Evolutionary conservation across 2,797 vertebrate genomes (phyloP), one percentile per base, ranked within the genome.

Genomic region (Takifugu rubripes): DNA sequence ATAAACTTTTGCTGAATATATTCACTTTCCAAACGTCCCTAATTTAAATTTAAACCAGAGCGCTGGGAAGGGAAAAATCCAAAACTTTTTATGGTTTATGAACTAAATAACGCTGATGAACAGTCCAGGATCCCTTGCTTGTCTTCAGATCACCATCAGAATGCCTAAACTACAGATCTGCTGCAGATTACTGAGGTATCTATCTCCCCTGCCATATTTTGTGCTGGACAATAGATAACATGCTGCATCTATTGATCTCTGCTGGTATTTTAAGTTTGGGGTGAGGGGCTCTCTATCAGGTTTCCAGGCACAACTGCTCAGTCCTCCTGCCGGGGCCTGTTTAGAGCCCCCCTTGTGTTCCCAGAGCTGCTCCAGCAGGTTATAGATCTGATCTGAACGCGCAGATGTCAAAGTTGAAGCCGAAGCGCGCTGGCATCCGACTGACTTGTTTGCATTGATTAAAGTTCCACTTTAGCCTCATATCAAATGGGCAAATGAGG

Each of bases 161-260:
- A 48, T 21, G 17, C 24, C 25, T 10, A 25, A 17, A 24, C 21
- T 45, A 14, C 42, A 52, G 44, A 54, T 64, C 36, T 24, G 47
- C 26, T 49, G 61, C 54, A 56, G 59, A 62, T 44, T 49, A 55
- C 51, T 44, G 42, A 54, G 79, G 79, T 68, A 49, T 85, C 84
- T 87, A 83, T 82, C 70, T 57, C 16, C 25, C 33, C 53, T 55
- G 47, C 52, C 8, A 6, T 48, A 46, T 68, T 66, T 64, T 66
- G 80, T 66, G 74, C 83, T 77, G 83, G 83, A 89, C 89, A 84
- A 88, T 81, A 86, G 78, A 76, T 88, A 78, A 89, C 89, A 90
- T 86, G 88, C 86, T 90, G 88, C 87, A 82, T 75, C 59, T 90
- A 93, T 92, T 90, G 92, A 93, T 92, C 87, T 77, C 65, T 81